Percentiles rank a stretch among this genome's conserved stretches.
phyloP scores from a whole-genome alignment of 2,888 invertebrate genomes.

The Aspidiotus destructor region DNA sequence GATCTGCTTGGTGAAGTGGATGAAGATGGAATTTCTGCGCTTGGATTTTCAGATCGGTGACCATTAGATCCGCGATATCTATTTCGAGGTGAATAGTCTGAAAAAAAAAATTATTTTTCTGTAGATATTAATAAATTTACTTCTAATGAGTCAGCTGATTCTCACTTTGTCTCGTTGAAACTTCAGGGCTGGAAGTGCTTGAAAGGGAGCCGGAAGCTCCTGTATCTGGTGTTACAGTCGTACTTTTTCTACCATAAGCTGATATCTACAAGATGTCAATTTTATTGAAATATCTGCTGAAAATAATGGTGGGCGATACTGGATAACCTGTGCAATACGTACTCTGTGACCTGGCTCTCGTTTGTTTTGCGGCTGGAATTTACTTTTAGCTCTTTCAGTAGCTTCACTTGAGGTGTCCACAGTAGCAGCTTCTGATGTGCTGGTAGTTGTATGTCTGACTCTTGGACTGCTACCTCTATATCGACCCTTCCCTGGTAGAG shows the following conservation, averaged over 20 bases:
- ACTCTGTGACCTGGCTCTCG: conserved; percentile 36
- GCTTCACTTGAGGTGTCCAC: conserved; percentile 39
- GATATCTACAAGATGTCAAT: conserved; percentile 31
- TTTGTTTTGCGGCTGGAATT: conserved; percentile 38
- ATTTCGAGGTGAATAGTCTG: background rate
- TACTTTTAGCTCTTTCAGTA: conserved; percentile 41
- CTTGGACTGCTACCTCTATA: conserved; percentile 38
- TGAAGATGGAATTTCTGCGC: conserved; percentile 6
- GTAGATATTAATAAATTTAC: background rate
- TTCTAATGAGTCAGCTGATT: background rate
- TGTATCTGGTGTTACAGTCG: conserved; percentile 36
- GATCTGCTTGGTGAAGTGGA: background rate
- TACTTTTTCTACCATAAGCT: conserved; percentile 36
- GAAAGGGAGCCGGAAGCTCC: background rate
- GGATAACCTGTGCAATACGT: background rate
- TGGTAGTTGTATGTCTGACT: conserved; percentile 38
- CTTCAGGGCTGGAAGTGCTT: conserved; percentile 5
- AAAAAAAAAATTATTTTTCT: background rate
- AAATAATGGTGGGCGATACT: background rate
- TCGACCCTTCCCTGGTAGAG: conserved; percentile 39
- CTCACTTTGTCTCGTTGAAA: conserved; percentile 21
- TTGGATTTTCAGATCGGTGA: conserved; percentile 9
- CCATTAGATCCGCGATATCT: conserved; percentile 11
- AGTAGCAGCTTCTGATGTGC: conserved; percentile 40
- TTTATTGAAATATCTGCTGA: background rate